Base-by-base conservation (phyloP, 1,140 invertebrate genomes). In the Hypothenemus hampei region DNA sequence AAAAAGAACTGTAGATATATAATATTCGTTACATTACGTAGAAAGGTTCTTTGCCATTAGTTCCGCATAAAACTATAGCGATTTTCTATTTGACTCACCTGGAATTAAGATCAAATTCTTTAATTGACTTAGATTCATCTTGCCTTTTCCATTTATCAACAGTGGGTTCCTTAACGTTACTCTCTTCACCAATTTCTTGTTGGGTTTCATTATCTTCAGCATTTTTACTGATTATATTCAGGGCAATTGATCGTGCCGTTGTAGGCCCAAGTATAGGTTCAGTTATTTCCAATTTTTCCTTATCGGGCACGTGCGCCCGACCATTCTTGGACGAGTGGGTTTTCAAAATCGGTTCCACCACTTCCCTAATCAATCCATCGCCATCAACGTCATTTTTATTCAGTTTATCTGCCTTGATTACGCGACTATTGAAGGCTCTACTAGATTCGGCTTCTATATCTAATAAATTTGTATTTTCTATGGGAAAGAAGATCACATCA, bases 231-330 rank as follows among this genome's bases (percentile, higher is more conserved):
- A n/a, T n/a, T n/a, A n/a, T n/a, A n/a, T 44, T 29, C 15, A 16
- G 11, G 19, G 16, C 26, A 22, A 35, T 33, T 24, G 10, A 8
- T 7, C 16, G 8, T 3, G 76, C 68, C 31, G 78, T 72, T 53
- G 78, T 78, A 0, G 84, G 80, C 53, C 80, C 75, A 1, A 87
- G 66, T 22, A 87, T 78, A 0, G 86, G 86, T 61, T 87, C 85
- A 0, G 83, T 81, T 16, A 87, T 87, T 66, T 87, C 85, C 0
- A 78, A 62, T 37, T 75, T 75, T 21, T 73, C 62, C 36, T 65
- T 61, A 15, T 71, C 62, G 1, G 77, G 51, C 50, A 71, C 72
- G 33, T 78, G 60, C 0, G 76, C 73, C 22, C 78, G 64, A 0
- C 72, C 76, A 4, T 71, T 73, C 48, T 78, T 78, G 33, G 72